phyloP scores from a whole-genome alignment of 2,797 vertebrate species.

The Anniella stebbinsi region DNA sequence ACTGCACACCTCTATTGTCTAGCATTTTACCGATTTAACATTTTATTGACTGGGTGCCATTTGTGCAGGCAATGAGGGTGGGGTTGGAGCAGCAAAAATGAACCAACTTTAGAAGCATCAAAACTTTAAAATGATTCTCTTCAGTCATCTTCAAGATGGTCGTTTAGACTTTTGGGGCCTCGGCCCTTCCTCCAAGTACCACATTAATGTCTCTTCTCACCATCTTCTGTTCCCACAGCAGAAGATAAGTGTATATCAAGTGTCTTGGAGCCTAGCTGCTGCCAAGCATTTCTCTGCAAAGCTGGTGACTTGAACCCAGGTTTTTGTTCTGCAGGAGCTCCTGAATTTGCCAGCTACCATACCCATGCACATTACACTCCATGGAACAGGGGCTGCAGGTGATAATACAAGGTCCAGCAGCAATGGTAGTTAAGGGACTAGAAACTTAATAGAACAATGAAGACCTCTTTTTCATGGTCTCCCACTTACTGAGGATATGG shows the following conservation, averaged over 20 bases:
- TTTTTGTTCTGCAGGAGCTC: slow-evolving; percentile 17
- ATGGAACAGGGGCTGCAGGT: background rate
- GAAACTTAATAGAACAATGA: background rate
- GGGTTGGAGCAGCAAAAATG: no score
- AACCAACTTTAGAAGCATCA: background rate
- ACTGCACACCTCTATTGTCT: no score
- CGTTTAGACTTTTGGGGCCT: background rate
- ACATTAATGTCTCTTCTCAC: background rate
- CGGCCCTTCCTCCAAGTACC: background rate
- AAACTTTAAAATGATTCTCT: background rate
- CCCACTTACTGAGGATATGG: background rate
- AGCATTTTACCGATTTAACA: no score
- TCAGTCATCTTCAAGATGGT: no score
- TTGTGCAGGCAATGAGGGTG: no score
- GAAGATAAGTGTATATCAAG: background rate
- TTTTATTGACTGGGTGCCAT: no score
- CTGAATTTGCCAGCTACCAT: background rate
- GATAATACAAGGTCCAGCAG: background rate
- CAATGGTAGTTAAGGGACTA: background rate
- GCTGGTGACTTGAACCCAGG: background rate
- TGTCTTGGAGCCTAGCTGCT: background rate
- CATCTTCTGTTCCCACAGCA: background rate
- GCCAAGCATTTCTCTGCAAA: background rate
- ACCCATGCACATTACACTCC: background rate
- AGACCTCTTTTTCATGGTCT: background rate